These are phyloP conservation scores for Amphilophus citrinellus DNA, from an alignment of 2,113 vertebrate genomes.

Conservation along the genomic window DNA sequence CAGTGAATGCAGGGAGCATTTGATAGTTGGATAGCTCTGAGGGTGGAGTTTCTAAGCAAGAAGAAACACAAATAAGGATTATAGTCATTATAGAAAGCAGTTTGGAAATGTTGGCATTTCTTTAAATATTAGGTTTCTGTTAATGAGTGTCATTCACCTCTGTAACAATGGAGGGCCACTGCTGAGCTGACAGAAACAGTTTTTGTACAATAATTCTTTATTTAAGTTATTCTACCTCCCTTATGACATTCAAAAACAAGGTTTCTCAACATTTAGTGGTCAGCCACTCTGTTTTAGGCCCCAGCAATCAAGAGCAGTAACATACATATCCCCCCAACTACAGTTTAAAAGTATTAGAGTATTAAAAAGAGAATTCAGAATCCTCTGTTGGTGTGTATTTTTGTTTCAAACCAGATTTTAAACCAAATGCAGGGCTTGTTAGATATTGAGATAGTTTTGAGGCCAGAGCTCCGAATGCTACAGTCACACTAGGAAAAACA, in stretches of 20 bases:
- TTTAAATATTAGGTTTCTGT: neutral
- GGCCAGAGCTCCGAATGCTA: neutral
- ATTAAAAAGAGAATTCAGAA: neutral
- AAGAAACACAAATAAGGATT: slow-evolving; percentile 7
- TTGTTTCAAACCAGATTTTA: slow-evolving; percentile 7
- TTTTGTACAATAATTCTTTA: neutral
- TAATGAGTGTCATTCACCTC: slow-evolving; percentile 1
- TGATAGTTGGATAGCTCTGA: slow-evolving; percentile 14
- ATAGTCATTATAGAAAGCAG: neutral
- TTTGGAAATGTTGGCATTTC: neutral
- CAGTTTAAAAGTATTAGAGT: too few relatives aligned
- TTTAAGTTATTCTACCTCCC: neutral
- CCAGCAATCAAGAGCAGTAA: neutral
- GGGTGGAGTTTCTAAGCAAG: neutral
- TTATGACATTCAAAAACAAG: neutral
- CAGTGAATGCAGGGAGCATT: slow-evolving; percentile 14
- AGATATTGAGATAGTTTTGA: neutral
- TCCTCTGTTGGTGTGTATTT: neutral
- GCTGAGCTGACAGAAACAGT: neutral
- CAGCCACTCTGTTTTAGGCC: neutral
- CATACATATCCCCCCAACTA: neutral
- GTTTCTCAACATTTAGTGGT: neutral
- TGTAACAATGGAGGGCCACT: neutral
- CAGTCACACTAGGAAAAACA: neutral
- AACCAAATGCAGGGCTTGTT: neutral